Base-by-base conservation (phyloP, 1,140 invertebrate genomes). In the Scaptomyza graminum region DNA sequence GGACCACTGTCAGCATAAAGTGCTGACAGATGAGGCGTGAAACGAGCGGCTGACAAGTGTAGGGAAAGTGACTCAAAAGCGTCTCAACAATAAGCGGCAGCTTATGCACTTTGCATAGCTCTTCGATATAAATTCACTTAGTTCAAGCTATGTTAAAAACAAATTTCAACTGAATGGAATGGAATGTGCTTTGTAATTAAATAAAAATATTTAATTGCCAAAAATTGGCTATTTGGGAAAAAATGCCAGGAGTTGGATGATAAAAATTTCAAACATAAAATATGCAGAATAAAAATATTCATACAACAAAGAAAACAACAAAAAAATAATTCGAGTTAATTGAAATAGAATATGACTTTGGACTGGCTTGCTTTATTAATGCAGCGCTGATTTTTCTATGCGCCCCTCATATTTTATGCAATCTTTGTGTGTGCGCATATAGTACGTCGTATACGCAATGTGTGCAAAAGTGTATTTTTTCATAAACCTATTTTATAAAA, bases 321-420 rank as follows among this genome's bases (percentile, higher is more conserved):
- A 9, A 61, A 41, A 50, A 22, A 25, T 34, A 13, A 64, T 31
- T 44, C 28, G 18, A 50, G 15, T 50, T 62, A 73, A 68, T 68
- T 73, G 56, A 68, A 62, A 73, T 73, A 62, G 65, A 73, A 73
- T 56, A 62, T 51, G 16, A 16, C 61, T 57, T 41, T 46, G 55
- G 55, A 41, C 13, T 16, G 39, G 41, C 28, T 31, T 44, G 15
- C 12, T 79, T 65, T 74, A 70, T 74, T 74, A 78, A 78, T 69
- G 44, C 70, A 62, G 64, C 63, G 47, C 65, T 66, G 63, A 74
- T 76, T 64, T 77, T 82, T 74, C 65, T 77, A 69, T 80, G 61
- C 34, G 18, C 47, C 66, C 7, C 34, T 46, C 37, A 49, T 63
- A 41, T 71, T 77, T 59, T 60, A 55, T 77, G 47, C 66, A 64